Conservation (phyloP, 1,140 invertebrate species). For the Trichonephila clavata region DNA sequence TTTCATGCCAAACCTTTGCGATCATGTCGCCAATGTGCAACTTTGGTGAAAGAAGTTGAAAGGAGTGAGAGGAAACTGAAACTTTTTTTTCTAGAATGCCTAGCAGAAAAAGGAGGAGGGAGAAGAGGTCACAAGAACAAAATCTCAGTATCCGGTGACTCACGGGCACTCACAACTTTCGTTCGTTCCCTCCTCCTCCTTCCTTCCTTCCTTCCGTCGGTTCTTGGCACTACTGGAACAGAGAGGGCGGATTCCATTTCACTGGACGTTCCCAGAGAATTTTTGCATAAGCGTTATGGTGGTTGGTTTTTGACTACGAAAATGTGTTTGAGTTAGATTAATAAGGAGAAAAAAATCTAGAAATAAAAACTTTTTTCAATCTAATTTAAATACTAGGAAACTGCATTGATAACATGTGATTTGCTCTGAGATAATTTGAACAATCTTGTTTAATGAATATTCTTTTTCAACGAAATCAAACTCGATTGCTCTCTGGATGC, state of each 20-base stretch:
- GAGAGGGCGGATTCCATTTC: slow-evolving; percentile 18
- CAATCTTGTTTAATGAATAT: too few relatives aligned
- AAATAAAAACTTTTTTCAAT: too few relatives aligned
- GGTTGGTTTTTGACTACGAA: neutral
- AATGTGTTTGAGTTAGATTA: neutral
- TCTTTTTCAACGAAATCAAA: too few relatives aligned
- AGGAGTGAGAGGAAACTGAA: slow-evolving; percentile 4
- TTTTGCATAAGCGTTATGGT: neutral
- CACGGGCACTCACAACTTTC: neutral
- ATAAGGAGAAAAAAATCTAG: too few relatives aligned
- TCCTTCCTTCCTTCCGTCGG: slow-evolving; percentile 33
- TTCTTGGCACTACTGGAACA: neutral
- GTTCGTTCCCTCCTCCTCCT: neutral
- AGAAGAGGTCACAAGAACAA: slow-evolving; percentile 27
- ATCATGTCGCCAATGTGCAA: neutral
- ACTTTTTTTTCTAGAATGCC: neutral
- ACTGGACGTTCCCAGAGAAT: neutral
- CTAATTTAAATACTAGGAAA: too few relatives aligned
- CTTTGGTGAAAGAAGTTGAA: neutral
- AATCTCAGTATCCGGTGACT: slow-evolving; percentile 66
- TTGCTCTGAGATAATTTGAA: too few relatives aligned
- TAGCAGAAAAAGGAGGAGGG: neutral
- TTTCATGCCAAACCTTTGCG: neutral
- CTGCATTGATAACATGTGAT: too few relatives aligned
- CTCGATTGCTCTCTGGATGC: too few relatives aligned